Percentiles rank a stretch among this genome's conserved stretches.
Evolutionary conservation across 2,113 vertebrate species (phyloP).

Genomic region (Ovis aries): DNA sequence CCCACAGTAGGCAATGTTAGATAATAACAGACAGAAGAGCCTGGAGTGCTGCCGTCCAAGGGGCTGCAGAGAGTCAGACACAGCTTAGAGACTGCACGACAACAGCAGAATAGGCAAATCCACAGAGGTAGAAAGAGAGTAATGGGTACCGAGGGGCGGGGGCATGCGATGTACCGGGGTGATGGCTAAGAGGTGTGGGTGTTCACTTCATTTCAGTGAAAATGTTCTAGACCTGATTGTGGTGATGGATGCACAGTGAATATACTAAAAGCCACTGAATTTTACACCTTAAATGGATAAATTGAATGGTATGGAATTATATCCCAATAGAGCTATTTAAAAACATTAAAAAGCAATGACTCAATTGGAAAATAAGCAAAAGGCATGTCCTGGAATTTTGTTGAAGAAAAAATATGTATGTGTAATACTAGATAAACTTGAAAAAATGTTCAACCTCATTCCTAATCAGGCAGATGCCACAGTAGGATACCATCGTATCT

Average conservation of each 20-base stretch:
- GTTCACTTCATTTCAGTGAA: not conserved
- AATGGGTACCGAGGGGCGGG: not conserved
- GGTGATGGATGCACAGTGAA: not conserved
- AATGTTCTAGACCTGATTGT: not conserved
- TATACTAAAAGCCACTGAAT: not conserved
- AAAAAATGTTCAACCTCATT: not conserved
- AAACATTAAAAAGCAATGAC: not conserved
- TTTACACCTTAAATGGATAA: not conserved
- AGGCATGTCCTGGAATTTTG: not conserved
- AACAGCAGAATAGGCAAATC: not conserved
- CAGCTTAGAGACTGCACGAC: not conserved
- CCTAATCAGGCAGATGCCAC: not conserved
- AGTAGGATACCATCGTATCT: not conserved
- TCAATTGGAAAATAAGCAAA: constrained; percentile 1
- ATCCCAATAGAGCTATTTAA: not conserved
- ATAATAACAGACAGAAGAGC: not conserved
- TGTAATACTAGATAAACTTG: not conserved
- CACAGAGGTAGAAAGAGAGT: not conserved
- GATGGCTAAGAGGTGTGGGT: not conserved
- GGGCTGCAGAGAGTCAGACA: not conserved
- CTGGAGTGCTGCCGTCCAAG: not conserved
- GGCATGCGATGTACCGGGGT: not conserved
- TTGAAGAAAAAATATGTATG: not conserved
- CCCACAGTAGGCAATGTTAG: not conserved
- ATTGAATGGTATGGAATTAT: not conserved